A percentile compares a stretch with the other conserved stretches of the same genome.
Evolutionary conservation across 2,888 invertebrate species (phyloP).

Genomic region (Stictocephala bisonia): DNA sequence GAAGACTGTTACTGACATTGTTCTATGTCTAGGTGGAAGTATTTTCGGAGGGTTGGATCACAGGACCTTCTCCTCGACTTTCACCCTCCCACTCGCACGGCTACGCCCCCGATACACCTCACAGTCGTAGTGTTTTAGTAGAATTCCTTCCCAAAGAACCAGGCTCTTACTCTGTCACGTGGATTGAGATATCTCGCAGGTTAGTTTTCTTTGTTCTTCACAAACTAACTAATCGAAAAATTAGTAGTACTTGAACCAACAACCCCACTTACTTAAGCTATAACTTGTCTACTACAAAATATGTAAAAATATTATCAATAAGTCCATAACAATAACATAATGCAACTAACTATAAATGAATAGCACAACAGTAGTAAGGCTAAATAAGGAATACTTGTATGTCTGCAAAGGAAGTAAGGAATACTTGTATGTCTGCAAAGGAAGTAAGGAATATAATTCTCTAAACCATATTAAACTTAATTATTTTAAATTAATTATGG

Average conservation of each 20-base stretch:
- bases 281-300: too few species aligned
- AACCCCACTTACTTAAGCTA: neutral
- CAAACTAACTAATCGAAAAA: constrained; percentile 67
- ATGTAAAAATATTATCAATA: too few species aligned
- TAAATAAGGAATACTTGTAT: too few species aligned
- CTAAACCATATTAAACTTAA: too few species aligned
- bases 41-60: constrained; percentile 85
- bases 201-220: constrained; percentile 60
- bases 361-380: too few species aligned
- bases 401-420: too few species aligned
- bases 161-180: constrained; percentile 80
- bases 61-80: neutral
- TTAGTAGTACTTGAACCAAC: constrained; percentile 63
- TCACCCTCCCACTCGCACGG: neutral
- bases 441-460: too few species aligned
- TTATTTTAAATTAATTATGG: too few species aligned
- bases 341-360: too few species aligned
- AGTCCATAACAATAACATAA: too few species aligned
- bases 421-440: too few species aligned
- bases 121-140: constrained; percentile 74
- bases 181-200: constrained; percentile 84
- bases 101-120: constrained; percentile 33
- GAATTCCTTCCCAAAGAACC: constrained; percentile 83
- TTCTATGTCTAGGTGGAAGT: constrained; percentile 65
- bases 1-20: too few species aligned